phyloP scores from a whole-genome alignment of 2,797 vertebrate species.

The Melanitta fusca region DNA sequence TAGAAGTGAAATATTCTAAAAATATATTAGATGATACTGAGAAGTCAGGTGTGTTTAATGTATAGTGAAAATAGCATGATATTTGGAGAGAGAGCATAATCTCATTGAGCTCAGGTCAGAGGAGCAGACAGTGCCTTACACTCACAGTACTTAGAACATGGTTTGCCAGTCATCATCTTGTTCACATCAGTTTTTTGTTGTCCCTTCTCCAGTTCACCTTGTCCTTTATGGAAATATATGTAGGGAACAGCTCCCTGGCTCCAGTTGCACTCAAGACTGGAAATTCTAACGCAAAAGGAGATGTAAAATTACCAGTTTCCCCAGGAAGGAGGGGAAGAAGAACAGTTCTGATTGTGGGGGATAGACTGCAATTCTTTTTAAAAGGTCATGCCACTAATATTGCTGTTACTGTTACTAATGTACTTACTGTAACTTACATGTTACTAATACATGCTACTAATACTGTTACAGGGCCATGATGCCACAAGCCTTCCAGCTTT shows the following conservation, averaged over 20 bases:
- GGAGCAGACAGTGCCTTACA: not conserved
- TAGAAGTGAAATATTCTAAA: constrained; percentile 2
- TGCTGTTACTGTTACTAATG: not conserved
- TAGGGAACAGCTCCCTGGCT: not conserved
- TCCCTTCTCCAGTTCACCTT: not conserved
- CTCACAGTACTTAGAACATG: not conserved
- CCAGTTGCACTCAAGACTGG: not conserved
- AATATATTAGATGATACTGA: not conserved
- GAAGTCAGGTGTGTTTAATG: not conserved
- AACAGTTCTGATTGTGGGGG: not conserved
- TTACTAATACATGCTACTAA: not conserved
- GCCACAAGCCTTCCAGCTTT: not conserved
- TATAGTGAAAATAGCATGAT: not conserved
- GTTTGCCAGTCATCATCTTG: not conserved
- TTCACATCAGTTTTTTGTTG: not conserved
- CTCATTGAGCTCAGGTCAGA: not conserved
- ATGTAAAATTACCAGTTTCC: not conserved
- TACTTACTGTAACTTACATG: too few relatives aligned
- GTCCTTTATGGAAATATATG: not conserved
- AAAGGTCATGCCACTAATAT: not conserved
- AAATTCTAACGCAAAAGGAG: not conserved
- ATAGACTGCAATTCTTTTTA: not conserved
- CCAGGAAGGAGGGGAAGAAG: not conserved
- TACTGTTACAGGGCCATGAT: not conserved
- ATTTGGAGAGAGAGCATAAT: not conserved